A percentile compares a stretch with the other conserved stretches of the same genome.
phyloP scores from a whole-genome alignment of 2,888 invertebrate genomes.

The Aphidoletes aphidimyza region DNA sequence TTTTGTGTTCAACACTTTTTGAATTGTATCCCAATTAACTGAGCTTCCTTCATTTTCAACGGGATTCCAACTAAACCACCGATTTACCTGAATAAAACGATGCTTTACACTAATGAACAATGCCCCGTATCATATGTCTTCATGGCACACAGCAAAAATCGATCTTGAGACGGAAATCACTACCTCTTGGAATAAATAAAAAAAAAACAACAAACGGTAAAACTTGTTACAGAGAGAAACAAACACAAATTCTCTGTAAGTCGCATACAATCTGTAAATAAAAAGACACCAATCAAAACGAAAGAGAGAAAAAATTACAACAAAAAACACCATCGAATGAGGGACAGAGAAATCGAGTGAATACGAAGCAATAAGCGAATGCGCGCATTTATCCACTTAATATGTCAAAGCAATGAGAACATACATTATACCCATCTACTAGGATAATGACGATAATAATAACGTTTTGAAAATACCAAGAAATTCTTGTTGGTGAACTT shows the following conservation, averaged over 20 bases:
- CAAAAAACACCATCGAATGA: no score
- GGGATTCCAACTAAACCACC: neutral
- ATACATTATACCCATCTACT: conserved; percentile 40
- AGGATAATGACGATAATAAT: conserved; percentile 51
- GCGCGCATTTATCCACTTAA: conserved; percentile 51
- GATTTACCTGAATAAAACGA: conserved; percentile 35
- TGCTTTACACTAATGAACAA: conserved; percentile 13
- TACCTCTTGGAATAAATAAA: no score
- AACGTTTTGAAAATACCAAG: conserved; percentile 8
- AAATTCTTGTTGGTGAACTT: conserved; percentile 25
- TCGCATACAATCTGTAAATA: conserved; percentile 31
- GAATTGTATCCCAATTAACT: neutral
- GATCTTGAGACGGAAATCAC: conserved; percentile 25
- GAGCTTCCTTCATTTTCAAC: neutral
- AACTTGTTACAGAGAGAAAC: conserved; percentile 42
- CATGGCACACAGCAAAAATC: neutral
- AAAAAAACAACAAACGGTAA: no score
- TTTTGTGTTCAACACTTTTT: neutral
- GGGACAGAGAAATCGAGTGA: neutral
- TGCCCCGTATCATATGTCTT: conserved; percentile 30
- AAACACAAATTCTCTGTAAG: conserved; percentile 22
- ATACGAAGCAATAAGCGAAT: neutral
- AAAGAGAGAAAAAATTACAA: neutral
- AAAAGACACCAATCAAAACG: conserved; percentile 40
- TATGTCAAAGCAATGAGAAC: conserved; percentile 48